Base-by-base conservation (phyloP, 2,113 vertebrate genomes). In the Apteryx mantelli region DNA sequence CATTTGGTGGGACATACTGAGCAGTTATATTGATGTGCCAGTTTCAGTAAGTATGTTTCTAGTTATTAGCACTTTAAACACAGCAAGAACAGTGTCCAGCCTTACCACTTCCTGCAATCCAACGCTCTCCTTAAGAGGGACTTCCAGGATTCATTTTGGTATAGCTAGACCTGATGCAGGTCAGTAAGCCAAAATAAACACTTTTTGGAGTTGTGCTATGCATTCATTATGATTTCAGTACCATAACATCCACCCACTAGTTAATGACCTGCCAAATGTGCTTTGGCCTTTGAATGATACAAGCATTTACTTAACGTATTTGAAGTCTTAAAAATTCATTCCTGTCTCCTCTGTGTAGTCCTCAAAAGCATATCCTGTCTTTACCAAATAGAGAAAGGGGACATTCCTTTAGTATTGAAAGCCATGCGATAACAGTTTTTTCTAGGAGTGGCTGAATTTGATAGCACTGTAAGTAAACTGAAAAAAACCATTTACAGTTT, bases 341-440 rank as follows among this genome's bases (percentile, higher is more conserved):
- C 25, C 38, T 0, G 0, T 46, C 82, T 92, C 56, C 66, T 46
- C 44, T 2, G 1, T 60, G 28, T 21, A 52, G 52, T 75, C 77
- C 83, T 84, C 58, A 53, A 80, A 18, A 80, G n/a, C 44, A 63
- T 2, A 84, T 2, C 56, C n/a, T 4, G 2, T 53, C 82, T 50
- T 55, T 11, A 85, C 32, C 87, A 82, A 48, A 34, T 3, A 61
- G 53, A 36, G 64, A 24, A 52, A 73, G 32, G 28, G 58, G 15
- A 50, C 26, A 40, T 28, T 63, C 30, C 36, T 74, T 89, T 77
- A 0, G 0, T 7, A 69, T 0, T 0, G 34, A 48, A 82, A 18
- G 48, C 38, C 46, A 25, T 0, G 1, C 3, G 21, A 9, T 34
- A 78, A 70, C 26, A 16, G 32, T 73, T 85, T 80, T 85, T 79